A percentile compares a stretch with the other conserved stretches of the same genome.
These are phyloP conservation scores for Dynastes tityus DNA, from an alignment of 2,888 invertebrate genomes.

Conservation along the genomic window DNA sequence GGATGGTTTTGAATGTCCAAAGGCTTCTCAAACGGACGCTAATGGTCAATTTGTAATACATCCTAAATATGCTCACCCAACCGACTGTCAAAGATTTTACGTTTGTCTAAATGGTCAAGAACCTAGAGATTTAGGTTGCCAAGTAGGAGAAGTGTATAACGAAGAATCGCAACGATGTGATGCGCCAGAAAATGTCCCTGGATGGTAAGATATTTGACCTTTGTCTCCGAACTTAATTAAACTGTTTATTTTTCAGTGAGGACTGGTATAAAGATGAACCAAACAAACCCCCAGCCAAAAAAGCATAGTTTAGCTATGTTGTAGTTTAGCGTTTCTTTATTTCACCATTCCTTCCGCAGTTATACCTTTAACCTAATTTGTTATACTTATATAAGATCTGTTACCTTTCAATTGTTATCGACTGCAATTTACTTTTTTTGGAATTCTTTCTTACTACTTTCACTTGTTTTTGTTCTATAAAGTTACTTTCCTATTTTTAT, in stretches of 20 bases:
- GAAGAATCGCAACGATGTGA: slow-evolving; percentile 89
- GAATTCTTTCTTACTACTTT: slow-evolving; percentile 5
- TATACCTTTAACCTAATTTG: slow-evolving; percentile 21
- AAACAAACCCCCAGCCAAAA: slow-evolving; percentile 67
- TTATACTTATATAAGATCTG: not conserved
- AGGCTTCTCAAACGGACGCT: slow-evolving; percentile 76
- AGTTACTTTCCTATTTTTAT: slow-evolving; percentile 15
- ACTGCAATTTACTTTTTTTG: not conserved
- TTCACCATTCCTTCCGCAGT: slow-evolving; percentile 8
- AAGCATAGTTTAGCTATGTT: slow-evolving; percentile 56
- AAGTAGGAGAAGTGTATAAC: slow-evolving; percentile 92
- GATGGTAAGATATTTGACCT: slow-evolving; percentile 78
- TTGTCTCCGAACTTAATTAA: slow-evolving; percentile 42
- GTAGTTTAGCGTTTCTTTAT: slow-evolving; percentile 51
- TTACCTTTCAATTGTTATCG: slow-evolving; percentile 38
- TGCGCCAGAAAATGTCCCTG: slow-evolving; percentile 91
- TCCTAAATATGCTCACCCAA: slow-evolving; percentile 89
- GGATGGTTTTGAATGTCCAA: slow-evolving; percentile 91
- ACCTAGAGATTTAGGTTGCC: slow-evolving; percentile 91
- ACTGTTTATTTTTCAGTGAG: slow-evolving; percentile 75
- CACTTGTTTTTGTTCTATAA: not conserved
- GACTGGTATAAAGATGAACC: slow-evolving; percentile 93
- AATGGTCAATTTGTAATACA: slow-evolving; percentile 85
- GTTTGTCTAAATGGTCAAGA: slow-evolving; percentile 90
- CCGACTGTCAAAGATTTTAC: slow-evolving; percentile 93